Percentiles rank a stretch among this genome's conserved stretches.
These are phyloP conservation scores for Crocuta crocuta DNA, from an alignment of 2,113 vertebrate species.

Conservation along the genomic window DNA sequence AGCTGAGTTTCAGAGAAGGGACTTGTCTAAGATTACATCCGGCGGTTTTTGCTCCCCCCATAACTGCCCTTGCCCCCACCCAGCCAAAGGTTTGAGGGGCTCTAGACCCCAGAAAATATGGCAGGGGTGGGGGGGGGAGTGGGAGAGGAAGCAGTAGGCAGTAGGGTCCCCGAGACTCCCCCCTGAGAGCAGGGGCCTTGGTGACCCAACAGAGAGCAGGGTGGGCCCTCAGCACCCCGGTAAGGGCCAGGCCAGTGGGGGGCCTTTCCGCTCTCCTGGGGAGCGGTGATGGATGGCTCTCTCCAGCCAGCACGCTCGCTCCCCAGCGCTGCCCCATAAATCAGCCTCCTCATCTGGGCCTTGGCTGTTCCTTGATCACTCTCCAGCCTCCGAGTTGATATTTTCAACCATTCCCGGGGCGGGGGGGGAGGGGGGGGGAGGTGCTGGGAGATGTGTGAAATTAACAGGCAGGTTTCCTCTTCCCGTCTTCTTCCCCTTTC, in stretches of 20 bases:
- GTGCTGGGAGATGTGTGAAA: neutral
- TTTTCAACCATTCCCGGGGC: neutral
- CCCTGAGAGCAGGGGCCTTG: neutral
- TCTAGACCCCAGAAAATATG: neutral
- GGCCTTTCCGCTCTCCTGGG: neutral
- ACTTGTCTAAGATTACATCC: neutral
- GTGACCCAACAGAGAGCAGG: neutral
- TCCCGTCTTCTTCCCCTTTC: neutral
- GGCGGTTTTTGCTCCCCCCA: neutral
- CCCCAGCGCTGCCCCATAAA: slow-evolving; percentile 13
- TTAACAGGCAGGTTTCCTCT: neutral
- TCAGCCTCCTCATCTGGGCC: slow-evolving; percentile 45
- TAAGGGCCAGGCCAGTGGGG: neutral
- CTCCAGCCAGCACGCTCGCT: neutral
- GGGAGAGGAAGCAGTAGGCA: neutral
- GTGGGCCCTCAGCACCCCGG: neutral
- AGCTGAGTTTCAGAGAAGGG: neutral
- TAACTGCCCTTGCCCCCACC: neutral
- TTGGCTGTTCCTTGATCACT: slow-evolving; percentile 25
- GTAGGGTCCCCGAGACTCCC: neutral
- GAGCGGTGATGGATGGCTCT: slow-evolving; percentile 43
- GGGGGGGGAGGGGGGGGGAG: neutral
- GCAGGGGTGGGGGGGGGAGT: neutral
- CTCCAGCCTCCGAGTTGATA: neutral
- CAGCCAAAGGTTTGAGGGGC: neutral